A percentile compares a stretch with the other conserved stretches of the same genome.
These are phyloP conservation scores for Ploceus nigricollis DNA, from an alignment of 2,113 vertebrate genomes.

Conservation along the genomic window DNA sequence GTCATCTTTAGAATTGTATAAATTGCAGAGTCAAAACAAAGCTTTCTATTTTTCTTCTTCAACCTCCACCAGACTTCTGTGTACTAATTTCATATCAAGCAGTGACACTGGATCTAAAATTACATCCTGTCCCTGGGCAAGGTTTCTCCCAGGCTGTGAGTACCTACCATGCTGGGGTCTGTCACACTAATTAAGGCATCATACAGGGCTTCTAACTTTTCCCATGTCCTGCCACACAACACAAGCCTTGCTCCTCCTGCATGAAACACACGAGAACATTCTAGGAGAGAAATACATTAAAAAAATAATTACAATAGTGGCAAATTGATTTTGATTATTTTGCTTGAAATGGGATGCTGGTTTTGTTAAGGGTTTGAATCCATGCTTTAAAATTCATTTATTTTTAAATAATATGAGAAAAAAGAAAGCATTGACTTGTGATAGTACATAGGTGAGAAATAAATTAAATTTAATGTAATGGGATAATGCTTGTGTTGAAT, in stretches of 20 bases:
- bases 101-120: background rate
- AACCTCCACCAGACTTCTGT: too few species aligned
- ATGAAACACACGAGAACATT: constrained; percentile 89
- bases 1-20: too few species aligned
- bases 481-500: background rate
- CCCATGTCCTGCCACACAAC: constrained; percentile 88
- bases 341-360: background rate
- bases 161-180: constrained; percentile 84
- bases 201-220: constrained; percentile 87
- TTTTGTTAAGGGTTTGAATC: background rate
- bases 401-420: background rate
- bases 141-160: background rate
- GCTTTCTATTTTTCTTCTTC: too few species aligned
- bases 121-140: background rate
- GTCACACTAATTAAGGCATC: constrained; percentile 80
- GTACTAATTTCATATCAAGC: too few species aligned
- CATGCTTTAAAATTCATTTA: background rate
- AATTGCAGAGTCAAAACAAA: too few species aligned
- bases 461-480: background rate
- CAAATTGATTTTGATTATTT: background rate
- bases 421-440: background rate
- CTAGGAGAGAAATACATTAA: constrained; percentile 58
- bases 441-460: background rate
- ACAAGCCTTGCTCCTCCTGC: constrained; percentile 87
- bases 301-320: background rate